phyloP scores from a whole-genome alignment of 2,888 invertebrate genomes.

The Antheraea yamamai region DNA sequence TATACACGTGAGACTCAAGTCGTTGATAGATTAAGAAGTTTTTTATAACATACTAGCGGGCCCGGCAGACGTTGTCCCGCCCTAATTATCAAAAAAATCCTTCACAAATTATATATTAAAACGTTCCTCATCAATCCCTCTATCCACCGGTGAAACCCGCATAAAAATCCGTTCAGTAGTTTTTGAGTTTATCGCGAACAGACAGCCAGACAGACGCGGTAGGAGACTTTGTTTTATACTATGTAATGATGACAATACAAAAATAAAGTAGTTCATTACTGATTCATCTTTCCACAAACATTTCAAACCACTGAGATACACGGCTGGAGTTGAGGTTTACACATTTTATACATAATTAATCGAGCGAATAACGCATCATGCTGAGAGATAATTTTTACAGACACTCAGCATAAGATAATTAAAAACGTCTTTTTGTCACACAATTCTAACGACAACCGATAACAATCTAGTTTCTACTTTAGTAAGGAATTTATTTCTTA shows the following conservation, averaged over 20 bases:
- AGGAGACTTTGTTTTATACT: no score
- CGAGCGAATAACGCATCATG: neutral
- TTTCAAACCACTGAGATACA: neutral
- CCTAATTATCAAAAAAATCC: no score
- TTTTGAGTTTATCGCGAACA: no score
- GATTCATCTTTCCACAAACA: neutral
- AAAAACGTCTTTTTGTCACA: neutral
- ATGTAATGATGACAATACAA: no score
- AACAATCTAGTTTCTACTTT: neutral
- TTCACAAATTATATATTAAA: no score
- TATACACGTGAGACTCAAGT: neutral
- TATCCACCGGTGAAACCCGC: no score
- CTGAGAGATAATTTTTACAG: neutral
- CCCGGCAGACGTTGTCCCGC: no score
- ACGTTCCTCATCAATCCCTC: no score
- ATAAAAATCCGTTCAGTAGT: no score
- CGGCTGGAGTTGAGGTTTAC: neutral
- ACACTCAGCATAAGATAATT: neutral
- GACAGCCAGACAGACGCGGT: no score
- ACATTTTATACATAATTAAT: neutral
- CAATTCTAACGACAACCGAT: neutral
- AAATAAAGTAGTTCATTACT: neutral
- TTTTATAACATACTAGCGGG: no score
- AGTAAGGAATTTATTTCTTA: no score
- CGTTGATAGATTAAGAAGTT: neutral